Conservation (phyloP, 2,113 vertebrate species). For the Trochalopteron elliotii region DNA sequence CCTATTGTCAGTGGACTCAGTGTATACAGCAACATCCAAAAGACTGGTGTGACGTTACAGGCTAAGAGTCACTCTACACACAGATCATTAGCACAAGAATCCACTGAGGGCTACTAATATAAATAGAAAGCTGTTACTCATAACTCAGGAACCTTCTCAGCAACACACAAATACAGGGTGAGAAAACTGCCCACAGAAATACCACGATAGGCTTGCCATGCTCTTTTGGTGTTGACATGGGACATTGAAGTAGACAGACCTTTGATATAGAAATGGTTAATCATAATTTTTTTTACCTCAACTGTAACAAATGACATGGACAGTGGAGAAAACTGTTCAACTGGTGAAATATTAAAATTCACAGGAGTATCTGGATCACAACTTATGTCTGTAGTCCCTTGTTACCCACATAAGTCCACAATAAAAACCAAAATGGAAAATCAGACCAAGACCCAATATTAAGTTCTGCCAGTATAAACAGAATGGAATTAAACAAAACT, state of each 20-base stretch:
- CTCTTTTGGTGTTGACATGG: neutral
- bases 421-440: neutral
- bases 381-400: neutral
- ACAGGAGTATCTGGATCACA: neutral
- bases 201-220: neutral
- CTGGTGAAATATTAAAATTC: neutral
- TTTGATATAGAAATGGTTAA: neutral
- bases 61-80: neutral
- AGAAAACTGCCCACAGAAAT: neutral
- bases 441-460: neutral
- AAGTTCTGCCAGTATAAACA: neutral
- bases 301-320: neutral
- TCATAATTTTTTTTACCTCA: neutral
- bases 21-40: neutral
- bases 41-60: neutral
- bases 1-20: accelerated
- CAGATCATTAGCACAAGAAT: neutral
- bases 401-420: neutral
- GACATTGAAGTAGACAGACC: neutral
- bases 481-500: neutral
- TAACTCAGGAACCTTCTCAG: neutral
- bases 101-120: neutral
- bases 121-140: neutral
- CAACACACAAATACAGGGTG: neutral
- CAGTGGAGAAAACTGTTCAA: neutral